These are phyloP conservation scores for Sebastolobus altivelis DNA, from an alignment of 2,797 vertebrate species.

Conservation along the genomic window DNA sequence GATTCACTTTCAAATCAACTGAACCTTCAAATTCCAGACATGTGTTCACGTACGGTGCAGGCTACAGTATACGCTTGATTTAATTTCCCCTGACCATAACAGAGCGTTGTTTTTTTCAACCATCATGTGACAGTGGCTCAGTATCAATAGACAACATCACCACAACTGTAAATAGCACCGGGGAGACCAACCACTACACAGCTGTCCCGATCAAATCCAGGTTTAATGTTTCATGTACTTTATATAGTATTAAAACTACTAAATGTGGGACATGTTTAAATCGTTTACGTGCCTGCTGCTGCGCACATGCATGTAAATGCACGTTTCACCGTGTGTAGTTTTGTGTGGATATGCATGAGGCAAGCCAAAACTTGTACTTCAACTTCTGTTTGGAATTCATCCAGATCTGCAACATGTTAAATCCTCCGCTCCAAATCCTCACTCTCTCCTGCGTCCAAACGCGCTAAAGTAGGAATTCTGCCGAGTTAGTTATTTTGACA, in stretches of 20 bases:
- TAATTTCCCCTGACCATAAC: conserved; percentile 72
- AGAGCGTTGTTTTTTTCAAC: conserved; percentile 66
- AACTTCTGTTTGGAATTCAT: conserved; percentile 73
- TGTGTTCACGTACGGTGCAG: conserved; percentile 65
- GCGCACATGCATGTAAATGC: conserved; percentile 16
- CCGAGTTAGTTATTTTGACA: conserved; percentile 86
- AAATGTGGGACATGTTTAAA: background rate
- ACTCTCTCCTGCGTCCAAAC: conserved; percentile 80
- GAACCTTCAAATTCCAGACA: conserved; percentile 75
- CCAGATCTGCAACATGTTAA: conserved; percentile 77
- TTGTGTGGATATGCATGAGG: conserved; percentile 46
- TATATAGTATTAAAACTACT: conserved; percentile 12
- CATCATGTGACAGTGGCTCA: conserved; percentile 66
- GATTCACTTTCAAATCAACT: conserved; percentile 70
- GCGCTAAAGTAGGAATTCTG: conserved; percentile 86
- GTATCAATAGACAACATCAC: conserved; percentile 63
- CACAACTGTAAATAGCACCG: conserved; percentile 49
- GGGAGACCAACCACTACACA: conserved; percentile 4
- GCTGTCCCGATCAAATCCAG: conserved; percentile 18
- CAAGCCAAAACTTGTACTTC: conserved; percentile 68
- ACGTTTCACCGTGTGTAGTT: conserved; percentile 11
- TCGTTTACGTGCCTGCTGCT: conserved; percentile 1
- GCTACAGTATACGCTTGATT: conserved; percentile 59
- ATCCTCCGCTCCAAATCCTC: conserved; percentile 75
- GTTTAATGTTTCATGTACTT: conserved; percentile 23